Evolutionary conservation across 2,113 vertebrate genomes (phyloP).

Genomic region (Numida meleagris): DNA sequence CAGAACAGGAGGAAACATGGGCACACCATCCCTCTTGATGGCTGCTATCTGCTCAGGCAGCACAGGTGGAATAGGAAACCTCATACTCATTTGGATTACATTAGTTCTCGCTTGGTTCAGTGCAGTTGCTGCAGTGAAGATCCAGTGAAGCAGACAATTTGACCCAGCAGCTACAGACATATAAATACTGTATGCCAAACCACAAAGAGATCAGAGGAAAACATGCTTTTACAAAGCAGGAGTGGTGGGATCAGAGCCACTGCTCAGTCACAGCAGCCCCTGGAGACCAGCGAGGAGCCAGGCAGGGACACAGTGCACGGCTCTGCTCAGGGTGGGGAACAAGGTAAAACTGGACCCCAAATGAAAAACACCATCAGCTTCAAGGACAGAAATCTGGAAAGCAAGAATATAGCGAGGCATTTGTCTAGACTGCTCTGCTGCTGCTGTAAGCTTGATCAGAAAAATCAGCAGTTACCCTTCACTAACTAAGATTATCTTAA

Average conservation of each 20-base stretch:
- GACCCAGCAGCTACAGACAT: neutral
- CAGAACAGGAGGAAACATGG: rapidly evolving
- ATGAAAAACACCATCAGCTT: neutral
- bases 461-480: neutral
- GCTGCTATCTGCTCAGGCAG: neutral
- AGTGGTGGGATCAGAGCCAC: neutral
- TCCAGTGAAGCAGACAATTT: neutral
- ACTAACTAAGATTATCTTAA: neutral
- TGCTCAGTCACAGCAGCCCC: neutral
- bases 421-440: neutral
- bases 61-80: neutral
- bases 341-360: neutral
- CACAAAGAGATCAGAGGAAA: neutral
- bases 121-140: neutral
- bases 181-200: neutral
- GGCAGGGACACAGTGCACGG: rapidly evolving
- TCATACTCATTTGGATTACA: neutral
- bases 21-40: neutral
- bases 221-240: neutral
- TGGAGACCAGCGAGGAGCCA: neutral
- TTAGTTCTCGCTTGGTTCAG: neutral
- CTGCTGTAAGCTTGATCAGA: neutral
- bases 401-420: neutral
- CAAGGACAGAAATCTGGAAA: neutral
- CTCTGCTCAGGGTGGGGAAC: neutral